Evolutionary conservation across 2,888 invertebrate genomes (phyloP), one percentile per base, ranked within the genome.

Genomic region (Galeopsomyia nigrocyanea): DNA sequence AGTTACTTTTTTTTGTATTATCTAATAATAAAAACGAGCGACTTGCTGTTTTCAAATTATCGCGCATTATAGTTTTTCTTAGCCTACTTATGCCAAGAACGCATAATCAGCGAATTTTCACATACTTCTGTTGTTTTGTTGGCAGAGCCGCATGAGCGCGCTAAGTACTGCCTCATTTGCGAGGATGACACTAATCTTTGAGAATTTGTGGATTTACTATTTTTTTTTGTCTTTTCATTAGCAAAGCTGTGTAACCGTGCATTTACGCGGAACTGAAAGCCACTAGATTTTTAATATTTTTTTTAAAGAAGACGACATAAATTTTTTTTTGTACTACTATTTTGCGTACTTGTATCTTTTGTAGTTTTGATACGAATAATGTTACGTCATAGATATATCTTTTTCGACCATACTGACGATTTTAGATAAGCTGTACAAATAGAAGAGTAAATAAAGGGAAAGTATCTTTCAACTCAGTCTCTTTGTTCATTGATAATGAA

Each of bases 131-230:
- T 10, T 7, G 47, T 53, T 64, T 22, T 39, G 31, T 61, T 65
- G 55, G 46, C 62, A 73, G 51, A 58, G 61, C 39, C 47, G 73
- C 73, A 73, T 71, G 73, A 68, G 60, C 75, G 76, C 77, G 76
- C 63, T 76, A 57, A 57, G 70, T 55, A 51, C 71, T 72, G 69
- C 73, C 75, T 77, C 74, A 60, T 73, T 71, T 71, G 66, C 61
- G 68, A 75, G 73, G 74, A 78, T 77, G 71, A 68, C 57, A 77
- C 79, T 78, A 79, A 78, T 79, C 75, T 61, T 47, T 51, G 7
- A n/a, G 31, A 14, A 5, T 71, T 65, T 72, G 16, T 53, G 10
- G 10, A 39, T 61, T 70, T 49, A 17, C n/a, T n/a, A n/a, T n/a
- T 58, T 46, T 19, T 14, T 58, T 46, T 16, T 17, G n/a, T 61